Percentiles rank a stretch among this genome's conserved stretches.
phyloP scores from a whole-genome alignment of 2,888 invertebrate species.

The Mylabris sibirica region DNA sequence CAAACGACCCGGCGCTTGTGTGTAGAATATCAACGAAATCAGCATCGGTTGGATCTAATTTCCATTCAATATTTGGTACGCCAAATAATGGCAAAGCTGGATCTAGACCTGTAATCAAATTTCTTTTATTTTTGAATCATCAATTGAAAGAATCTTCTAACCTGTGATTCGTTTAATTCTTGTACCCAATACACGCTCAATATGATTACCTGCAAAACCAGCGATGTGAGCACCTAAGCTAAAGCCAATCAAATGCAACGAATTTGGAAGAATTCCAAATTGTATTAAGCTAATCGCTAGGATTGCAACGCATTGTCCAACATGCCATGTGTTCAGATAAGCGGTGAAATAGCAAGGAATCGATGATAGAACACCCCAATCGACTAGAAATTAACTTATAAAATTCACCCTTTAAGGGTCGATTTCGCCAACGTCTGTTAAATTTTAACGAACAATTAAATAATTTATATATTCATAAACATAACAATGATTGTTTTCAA shows the following conservation, averaged over 20 bases:
- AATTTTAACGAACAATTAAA: no score
- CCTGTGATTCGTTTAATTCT: conserved; percentile 59
- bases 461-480: no score
- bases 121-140: not conserved
- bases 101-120: conserved; percentile 63
- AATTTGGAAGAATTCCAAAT: conserved; percentile 53
- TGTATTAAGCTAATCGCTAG: conserved; percentile 59
- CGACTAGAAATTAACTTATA: conserved; percentile 55
- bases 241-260: conserved; percentile 67
- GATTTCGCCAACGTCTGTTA: no score
- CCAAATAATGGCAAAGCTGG: conserved; percentile 71
- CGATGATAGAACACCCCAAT: conserved; percentile 64
- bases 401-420: not conserved
- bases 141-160: conserved; percentile 30
- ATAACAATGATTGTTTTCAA: no score
- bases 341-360: conserved; percentile 68
- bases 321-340: conserved; percentile 67
- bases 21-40: conserved; percentile 89
- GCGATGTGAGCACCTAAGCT: conserved; percentile 68
- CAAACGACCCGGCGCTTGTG: conserved; percentile 76
- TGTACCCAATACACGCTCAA: conserved; percentile 50
- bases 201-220: conserved; percentile 58
- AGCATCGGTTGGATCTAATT: conserved; percentile 82
- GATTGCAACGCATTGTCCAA: conserved; percentile 66
- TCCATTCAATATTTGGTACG: conserved; percentile 61